Evolutionary conservation across 2,888 invertebrate genomes (phyloP).

Genomic region (Drosophila ezoana): DNA sequence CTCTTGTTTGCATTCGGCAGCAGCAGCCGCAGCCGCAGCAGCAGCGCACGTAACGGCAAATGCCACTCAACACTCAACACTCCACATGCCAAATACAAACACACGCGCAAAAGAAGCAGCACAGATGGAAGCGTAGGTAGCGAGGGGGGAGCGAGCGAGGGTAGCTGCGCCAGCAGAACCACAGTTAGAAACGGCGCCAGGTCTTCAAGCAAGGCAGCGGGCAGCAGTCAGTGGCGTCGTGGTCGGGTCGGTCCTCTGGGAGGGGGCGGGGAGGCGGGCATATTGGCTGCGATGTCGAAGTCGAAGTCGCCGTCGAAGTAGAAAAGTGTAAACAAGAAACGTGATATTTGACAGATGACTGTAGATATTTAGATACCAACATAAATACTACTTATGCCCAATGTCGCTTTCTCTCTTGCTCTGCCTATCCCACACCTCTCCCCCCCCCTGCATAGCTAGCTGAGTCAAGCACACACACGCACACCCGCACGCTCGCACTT

Average conservation of each 20-base stretch:
- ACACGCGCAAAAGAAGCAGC: slow-evolving; percentile 25
- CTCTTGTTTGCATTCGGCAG: slow-evolving; percentile 55
- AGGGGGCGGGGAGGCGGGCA: not conserved
- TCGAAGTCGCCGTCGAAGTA: slow-evolving; percentile 23
- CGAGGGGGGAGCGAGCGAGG: slow-evolving; percentile 1
- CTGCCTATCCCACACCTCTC: not conserved
- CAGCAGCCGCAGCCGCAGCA: too few relatives aligned
- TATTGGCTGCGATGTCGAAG: not conserved
- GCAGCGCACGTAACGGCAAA: slow-evolving; percentile 48
- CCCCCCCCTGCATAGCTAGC: not conserved
- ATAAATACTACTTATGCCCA: slow-evolving; percentile 75
- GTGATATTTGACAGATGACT: slow-evolving; percentile 81
- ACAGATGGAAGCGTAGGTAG: slow-evolving; percentile 4
- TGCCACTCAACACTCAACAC: slow-evolving; percentile 60
- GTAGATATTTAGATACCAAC: slow-evolving; percentile 78
- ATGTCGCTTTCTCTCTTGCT: slow-evolving; percentile 30
- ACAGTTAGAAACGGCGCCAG: slow-evolving; percentile 14
- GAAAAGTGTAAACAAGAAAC: slow-evolving; percentile 76
- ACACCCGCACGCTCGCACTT: not conserved
- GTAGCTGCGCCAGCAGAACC: not conserved
- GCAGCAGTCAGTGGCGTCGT: not conserved
- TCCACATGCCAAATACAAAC: slow-evolving; percentile 72
- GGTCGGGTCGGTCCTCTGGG: not conserved
- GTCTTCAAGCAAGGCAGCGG: slow-evolving; percentile 1
- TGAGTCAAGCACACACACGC: not conserved